Evolutionary conservation across 2,888 invertebrate genomes (phyloP).

Genomic region (Drosophila antonietae): DNA sequence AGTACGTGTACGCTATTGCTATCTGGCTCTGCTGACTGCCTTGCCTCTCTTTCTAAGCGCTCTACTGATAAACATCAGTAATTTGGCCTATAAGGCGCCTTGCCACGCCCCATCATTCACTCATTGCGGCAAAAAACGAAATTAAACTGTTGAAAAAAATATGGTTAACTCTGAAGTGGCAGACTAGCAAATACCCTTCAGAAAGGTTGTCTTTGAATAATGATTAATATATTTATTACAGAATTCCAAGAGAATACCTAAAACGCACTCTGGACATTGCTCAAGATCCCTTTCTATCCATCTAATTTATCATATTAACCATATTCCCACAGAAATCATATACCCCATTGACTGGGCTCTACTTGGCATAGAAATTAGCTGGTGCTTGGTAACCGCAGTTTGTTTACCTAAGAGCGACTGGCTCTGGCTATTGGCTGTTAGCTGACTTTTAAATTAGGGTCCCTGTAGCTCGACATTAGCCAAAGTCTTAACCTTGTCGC

Average conservation of each 20-base stretch:
- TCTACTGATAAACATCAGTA: slow-evolving; percentile 75
- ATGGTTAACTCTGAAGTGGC: not conserved
- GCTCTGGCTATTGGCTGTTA: not conserved
- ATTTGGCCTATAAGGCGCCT: slow-evolving; percentile 54
- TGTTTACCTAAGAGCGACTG: slow-evolving; percentile 56
- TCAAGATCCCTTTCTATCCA: not conserved
- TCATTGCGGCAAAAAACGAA: slow-evolving; percentile 62
- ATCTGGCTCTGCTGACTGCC: not conserved
- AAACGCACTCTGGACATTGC: not conserved
- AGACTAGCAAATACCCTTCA: slow-evolving; percentile 25
- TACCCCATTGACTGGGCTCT: not conserved
- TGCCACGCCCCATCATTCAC: slow-evolving; percentile 57
- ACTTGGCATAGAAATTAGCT: slow-evolving; percentile 22
- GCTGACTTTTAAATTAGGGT: slow-evolving; percentile 36
- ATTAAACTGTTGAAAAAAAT: slow-evolving; percentile 44
- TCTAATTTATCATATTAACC: not conserved
- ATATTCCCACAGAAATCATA: not conserved
- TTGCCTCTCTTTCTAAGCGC: slow-evolving; percentile 28
- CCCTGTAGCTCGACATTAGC: slow-evolving; percentile 48
- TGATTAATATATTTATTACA: not conserved
- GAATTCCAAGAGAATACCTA: too few relatives aligned
- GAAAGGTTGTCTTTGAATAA: not conserved
- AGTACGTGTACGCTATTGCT: slow-evolving; percentile 9
- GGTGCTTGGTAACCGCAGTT: slow-evolving; percentile 51
- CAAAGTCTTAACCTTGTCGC: slow-evolving; percentile 74